Evolutionary conservation across 2,888 invertebrate genomes (phyloP), one percentile per base, ranked within the genome.

Genomic region (Pyrochroa serraticornis): DNA sequence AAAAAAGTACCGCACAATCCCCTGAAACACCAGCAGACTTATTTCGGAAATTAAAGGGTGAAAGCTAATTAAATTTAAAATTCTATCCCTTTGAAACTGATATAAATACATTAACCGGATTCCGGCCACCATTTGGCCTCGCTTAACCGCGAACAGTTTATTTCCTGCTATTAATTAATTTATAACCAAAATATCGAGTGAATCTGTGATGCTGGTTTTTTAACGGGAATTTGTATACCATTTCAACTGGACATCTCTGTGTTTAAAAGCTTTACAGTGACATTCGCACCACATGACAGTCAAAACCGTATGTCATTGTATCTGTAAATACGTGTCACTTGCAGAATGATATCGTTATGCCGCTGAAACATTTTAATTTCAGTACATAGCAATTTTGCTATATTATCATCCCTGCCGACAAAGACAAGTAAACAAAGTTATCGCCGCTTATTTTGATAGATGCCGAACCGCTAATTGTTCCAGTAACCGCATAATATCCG

Each of bases 281-380:
- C 59, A 59, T 59, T 54, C 59, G 44, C 50, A 49, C 49, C 59
- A 59, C 46, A 59, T 59, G 59, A 54, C 59, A 54, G 59, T 49
- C 53, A 54, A 54, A 59, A 53, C 39, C 59, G 54, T 59, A 54
- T 59, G 59, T 59, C 59, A 59, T 59, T 59, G 59, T 59, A 59
- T 59, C 50, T 54, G 59, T 59, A 59, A 59, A 59, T 59, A 54
- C 45, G 33, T 36, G 59, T 59, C 59, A 59, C 50, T 54, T 54
- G 54, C 59, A 59, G 59, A 59, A 59, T 59, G 59, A 53, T 59
- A 59, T 59, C 59, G 46, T 58, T 45, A 37, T 54, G 45, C 34
- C 44, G 34, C 42, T 53, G 38, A 44, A 35, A 34, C 49, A 49
- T 59, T 49, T 49, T 54, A 54, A 50, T 59, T 59, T 59, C 49